These are phyloP conservation scores for Zosterops lateralis DNA, from an alignment of 2,113 vertebrate species.

Conservation along the genomic window DNA sequence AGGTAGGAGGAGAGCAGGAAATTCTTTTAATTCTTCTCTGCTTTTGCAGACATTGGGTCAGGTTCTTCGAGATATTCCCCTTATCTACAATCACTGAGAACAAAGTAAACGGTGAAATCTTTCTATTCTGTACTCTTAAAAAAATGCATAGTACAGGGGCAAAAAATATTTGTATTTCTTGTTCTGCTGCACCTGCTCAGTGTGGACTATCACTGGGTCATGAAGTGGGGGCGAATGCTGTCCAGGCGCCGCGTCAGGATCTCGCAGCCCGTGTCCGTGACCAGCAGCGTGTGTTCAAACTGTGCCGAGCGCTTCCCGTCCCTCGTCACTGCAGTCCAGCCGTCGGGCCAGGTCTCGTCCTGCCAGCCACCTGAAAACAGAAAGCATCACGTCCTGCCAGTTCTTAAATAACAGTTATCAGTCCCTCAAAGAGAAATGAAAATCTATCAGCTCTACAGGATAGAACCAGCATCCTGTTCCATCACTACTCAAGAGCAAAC, in stretches of 20 bases:
- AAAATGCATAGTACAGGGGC: conserved; percentile 68
- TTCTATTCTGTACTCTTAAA: conserved; percentile 66
- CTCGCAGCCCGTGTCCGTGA: conserved; percentile 94
- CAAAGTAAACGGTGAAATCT: conserved; percentile 64
- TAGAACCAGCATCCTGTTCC: not conserved
- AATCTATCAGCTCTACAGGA: not conserved
- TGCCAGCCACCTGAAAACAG: conserved; percentile 89
- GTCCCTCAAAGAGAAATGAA: not conserved
- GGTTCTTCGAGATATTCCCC: conserved; percentile 58
- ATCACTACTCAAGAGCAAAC: not conserved
- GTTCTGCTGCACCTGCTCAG: conserved; percentile 1
- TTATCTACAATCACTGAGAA: conserved; percentile 66
- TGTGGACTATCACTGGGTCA: conserved; percentile 80
- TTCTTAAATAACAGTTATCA: not conserved
- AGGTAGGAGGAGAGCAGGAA: conserved; percentile 47
- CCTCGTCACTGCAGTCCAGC: conserved; percentile 94
- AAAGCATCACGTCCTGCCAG: not conserved
- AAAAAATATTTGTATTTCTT: not conserved
- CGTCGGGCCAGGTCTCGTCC: conserved; percentile 97
- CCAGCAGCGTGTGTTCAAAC: conserved; percentile 96
- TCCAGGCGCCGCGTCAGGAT: conserved; percentile 90
- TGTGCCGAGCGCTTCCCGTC: conserved; percentile 97
- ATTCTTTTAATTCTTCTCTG: conserved; percentile 60
- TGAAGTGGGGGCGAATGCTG: conserved; percentile 87
- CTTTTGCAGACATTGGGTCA: conserved; percentile 52